phyloP scores from a whole-genome alignment of 2,797 vertebrate genomes.

The Podarcis siculus region DNA sequence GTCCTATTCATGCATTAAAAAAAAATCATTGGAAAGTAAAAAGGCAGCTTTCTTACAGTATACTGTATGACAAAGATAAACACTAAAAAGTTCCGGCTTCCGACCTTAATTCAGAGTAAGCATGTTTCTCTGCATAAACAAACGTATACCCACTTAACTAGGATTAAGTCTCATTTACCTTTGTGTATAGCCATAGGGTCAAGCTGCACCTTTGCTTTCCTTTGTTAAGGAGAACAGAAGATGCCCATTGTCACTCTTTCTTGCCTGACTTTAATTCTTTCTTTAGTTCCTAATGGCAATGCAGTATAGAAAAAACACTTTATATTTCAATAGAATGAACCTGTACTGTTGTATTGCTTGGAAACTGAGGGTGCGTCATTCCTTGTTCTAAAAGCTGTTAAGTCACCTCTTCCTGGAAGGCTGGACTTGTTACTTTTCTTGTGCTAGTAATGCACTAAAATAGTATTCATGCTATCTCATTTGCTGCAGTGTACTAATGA shows the following conservation, averaged over 20 bases:
- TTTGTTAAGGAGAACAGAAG: neutral
- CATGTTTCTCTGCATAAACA: neutral
- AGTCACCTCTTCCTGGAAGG: neutral
- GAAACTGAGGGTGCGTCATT: neutral
- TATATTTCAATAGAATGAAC: neutral
- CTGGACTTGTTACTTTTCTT: neutral
- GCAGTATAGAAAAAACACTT: neutral
- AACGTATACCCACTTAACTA: neutral
- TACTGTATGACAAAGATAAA: neutral
- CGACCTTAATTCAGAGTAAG: neutral
- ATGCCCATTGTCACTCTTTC: neutral
- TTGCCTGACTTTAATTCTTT: neutral
- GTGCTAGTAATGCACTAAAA: neutral
- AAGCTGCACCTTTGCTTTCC: neutral
- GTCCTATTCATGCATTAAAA: neutral
- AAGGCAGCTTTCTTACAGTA: neutral
- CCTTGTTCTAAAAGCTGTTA: neutral
- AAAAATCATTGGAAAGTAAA: neutral
- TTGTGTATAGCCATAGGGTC: neutral
- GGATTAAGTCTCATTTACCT: neutral
- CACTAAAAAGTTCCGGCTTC: neutral
- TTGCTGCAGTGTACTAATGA: neutral
- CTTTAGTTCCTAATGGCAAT: neutral
- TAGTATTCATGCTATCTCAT: neutral
- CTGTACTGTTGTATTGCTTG: neutral